Conservation (phyloP, 2,888 invertebrate genomes). For the Mesopsocus fuscifrons region DNA sequence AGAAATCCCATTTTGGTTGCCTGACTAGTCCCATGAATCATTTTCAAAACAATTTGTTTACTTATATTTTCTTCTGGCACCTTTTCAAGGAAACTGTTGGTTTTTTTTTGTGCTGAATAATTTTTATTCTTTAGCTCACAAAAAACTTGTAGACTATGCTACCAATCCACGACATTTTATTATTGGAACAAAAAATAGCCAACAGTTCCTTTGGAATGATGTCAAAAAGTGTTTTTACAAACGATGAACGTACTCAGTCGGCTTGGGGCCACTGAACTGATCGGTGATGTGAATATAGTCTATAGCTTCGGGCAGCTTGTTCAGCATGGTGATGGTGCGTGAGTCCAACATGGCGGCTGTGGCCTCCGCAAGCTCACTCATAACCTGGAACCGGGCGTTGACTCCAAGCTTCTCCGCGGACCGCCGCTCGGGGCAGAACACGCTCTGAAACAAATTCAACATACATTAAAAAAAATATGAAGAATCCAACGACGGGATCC, state of each 20-base stretch:
- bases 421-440: slow-evolving; percentile 68
- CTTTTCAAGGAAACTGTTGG: slow-evolving; percentile 1
- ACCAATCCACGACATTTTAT: too few species aligned
- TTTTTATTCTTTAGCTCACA: too few species aligned
- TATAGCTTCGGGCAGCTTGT: slow-evolving; percentile 63
- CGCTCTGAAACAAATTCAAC: slow-evolving; percentile 35
- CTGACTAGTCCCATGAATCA: too few species aligned
- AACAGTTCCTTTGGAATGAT: too few species aligned
- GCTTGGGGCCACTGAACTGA: slow-evolving; percentile 80
- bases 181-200: slow-evolving; percentile 10
- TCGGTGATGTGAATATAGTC: slow-evolving; percentile 97
- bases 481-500: too few species aligned
- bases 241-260: slow-evolving; percentile 68
- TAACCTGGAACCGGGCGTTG: slow-evolving; percentile 48
- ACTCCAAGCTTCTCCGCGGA: slow-evolving; percentile 63
- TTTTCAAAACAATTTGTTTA: too few species aligned
- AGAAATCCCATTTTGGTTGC: too few species aligned
- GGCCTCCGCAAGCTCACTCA: slow-evolving; percentile 85
- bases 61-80: not conserved
- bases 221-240: too few species aligned
- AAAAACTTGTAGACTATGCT: too few species aligned
- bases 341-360: slow-evolving; percentile 67
- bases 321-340: slow-evolving; percentile 51
- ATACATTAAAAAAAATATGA: slow-evolving; percentile 1
- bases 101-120: too few species aligned